These are phyloP conservation scores for Dinomys branickii DNA, from an alignment of 2,113 vertebrate genomes.

Conservation along the genomic window DNA sequence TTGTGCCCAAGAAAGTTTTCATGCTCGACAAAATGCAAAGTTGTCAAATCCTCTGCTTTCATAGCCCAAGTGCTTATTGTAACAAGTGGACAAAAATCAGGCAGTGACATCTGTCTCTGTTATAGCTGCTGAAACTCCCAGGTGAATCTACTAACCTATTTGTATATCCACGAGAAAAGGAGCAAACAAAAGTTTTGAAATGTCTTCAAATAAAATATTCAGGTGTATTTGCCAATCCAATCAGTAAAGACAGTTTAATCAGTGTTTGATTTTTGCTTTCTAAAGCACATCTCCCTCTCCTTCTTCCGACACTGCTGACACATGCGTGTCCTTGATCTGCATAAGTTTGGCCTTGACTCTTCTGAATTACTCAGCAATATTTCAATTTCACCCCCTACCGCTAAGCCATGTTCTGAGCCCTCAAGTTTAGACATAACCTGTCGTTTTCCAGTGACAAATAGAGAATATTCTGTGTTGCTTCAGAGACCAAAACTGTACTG, in stretches of 20 bases:
- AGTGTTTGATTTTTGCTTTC: neutral
- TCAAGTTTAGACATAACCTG: constrained; percentile 46
- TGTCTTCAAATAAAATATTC: neutral
- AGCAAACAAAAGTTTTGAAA: neutral
- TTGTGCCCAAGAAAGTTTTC: neutral
- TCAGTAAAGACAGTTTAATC: neutral
- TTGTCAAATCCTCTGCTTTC: neutral
- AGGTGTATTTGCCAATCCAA: neutral
- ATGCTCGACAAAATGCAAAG: neutral
- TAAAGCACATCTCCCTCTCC: neutral
- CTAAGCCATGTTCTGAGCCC: neutral
- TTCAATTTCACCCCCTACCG: constrained; percentile 43
- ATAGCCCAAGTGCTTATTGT: neutral
- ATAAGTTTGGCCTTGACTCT: neutral
- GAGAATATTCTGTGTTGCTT: constrained; percentile 36
- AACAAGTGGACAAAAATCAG: neutral
- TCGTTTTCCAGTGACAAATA: constrained; percentile 39
- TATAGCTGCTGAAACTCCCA: neutral
- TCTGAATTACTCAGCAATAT: neutral
- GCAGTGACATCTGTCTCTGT: neutral
- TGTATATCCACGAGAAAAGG: neutral
- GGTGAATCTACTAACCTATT: neutral
- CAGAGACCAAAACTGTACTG: constrained; percentile 33
- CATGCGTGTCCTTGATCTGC: neutral
- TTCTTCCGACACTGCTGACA: constrained; percentile 14